These are phyloP conservation scores for Clinocottus analis DNA, from an alignment of 2,113 vertebrate genomes.

Conservation along the genomic window DNA sequence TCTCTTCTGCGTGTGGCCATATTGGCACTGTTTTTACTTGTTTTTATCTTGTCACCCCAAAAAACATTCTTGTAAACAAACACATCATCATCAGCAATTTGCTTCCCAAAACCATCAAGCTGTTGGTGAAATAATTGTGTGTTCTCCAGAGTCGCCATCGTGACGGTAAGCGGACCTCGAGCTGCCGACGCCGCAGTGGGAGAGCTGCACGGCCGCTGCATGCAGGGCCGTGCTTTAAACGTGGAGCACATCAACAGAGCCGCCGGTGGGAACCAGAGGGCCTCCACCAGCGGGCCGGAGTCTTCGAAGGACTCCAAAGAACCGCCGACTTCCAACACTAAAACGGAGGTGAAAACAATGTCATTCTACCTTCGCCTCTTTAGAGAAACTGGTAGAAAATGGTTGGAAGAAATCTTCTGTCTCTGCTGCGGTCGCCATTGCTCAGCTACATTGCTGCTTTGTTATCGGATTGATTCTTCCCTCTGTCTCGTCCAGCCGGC, in stretches of 20 bases:
- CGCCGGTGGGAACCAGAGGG: not conserved
- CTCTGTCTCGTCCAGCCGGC: not conserved
- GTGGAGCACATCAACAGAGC: conserved; percentile 50
- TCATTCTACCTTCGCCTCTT: too few relatives aligned
- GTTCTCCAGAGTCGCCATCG: conserved; percentile 64
- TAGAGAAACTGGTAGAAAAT: not conserved
- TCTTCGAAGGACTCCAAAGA: not conserved
- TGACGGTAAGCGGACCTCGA: conserved; percentile 43
- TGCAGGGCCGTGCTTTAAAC: conserved; percentile 48
- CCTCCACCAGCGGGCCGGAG: not conserved
- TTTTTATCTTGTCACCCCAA: too few relatives aligned
- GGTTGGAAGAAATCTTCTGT: not conserved
- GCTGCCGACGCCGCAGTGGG: conserved; percentile 56
- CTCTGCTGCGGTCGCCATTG: too few relatives aligned
- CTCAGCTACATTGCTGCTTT: too few relatives aligned
- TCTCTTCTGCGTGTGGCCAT: too few relatives aligned
- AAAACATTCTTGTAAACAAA: too few relatives aligned
- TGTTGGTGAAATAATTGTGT: too few relatives aligned
- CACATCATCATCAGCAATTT: not conserved
- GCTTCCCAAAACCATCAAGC: too few relatives aligned
- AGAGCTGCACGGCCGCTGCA: conserved; percentile 57
- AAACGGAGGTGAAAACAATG: not conserved
- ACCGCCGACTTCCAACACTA: not conserved
- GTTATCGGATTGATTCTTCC: too few relatives aligned
- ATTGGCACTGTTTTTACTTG: too few relatives aligned